Base-by-base conservation (phyloP, 1,140 invertebrate species). In the Hylaeus volcanicus region DNA sequence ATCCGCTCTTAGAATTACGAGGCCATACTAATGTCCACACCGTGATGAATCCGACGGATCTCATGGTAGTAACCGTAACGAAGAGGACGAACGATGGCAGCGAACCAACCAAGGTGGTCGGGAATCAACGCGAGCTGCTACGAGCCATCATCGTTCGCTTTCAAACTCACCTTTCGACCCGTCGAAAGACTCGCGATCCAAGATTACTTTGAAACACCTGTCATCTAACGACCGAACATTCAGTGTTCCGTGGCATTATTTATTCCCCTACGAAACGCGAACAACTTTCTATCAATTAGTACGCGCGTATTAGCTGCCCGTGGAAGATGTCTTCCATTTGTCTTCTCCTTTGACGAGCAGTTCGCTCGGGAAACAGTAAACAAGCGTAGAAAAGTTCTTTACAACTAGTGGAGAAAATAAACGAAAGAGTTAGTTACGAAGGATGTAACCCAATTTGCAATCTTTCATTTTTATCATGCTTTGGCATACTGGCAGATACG, bases 11-110 rank as follows among this genome's bases (percentile, higher is more conserved):
- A 37, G 56, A 70, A 81, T 81, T 64, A 77, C 74, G 79, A 81
- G 80, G 84, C 75, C 79, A 81, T 74, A 68, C 74, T 85, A 86
- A 86, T 71, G 79, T 69, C 74, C 79, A 41, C 48, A 3, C 55
- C 74, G 68, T 82, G 85, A 86, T 83, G 86, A 86, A 53, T 53
- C 70, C 76, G 74, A 86, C 70, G 74, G 77, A 81, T 86, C 85
- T 78, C 77, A 48, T 71, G 70, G 66, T 78, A 81, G 74, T 87
- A 86, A 78, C 77, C 85, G 76, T 87, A 87, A 86, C 86, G 86
- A 87, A 81, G 69, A 63, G 78, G 74, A 87, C 84, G 85, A 65
- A 72, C 77, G 63, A 70, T 78, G 81, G 69, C 81, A 83, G 73
- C 73, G 60, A 63, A 74, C 63, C 70, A 53, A 66, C 64, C 51